Evolutionary conservation across 2,113 vertebrate species (phyloP).

Genomic region (Marcusenius ussheri): DNA sequence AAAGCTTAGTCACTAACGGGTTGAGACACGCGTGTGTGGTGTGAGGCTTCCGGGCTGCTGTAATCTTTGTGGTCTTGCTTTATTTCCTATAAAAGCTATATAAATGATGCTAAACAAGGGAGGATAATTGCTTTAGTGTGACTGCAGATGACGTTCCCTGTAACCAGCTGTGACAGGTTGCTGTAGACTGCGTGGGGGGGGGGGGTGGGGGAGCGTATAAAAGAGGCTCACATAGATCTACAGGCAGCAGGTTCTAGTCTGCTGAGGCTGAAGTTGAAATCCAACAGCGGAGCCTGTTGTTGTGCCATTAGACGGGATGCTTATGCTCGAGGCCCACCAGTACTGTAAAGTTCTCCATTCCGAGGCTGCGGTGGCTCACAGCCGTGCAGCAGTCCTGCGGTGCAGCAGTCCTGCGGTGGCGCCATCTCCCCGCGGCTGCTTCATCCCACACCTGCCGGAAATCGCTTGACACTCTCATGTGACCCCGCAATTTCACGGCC

Average conservation of each 20-base stretch:
- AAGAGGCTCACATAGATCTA: not conserved
- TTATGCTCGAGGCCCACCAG: not conserved
- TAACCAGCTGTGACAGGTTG: not conserved
- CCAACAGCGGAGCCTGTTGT: not conserved
- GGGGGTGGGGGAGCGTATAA: not conserved
- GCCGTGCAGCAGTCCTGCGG: not conserved
- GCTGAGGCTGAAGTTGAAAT: not conserved
- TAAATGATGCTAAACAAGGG: not conserved
- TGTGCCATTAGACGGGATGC: not conserved
- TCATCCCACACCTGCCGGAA: not conserved
- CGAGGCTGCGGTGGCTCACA: not conserved
- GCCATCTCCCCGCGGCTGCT: not conserved
- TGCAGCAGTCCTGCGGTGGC: not conserved
- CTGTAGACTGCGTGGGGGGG: not conserved
- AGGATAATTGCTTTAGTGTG: not conserved
- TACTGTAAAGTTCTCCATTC: too few species aligned
- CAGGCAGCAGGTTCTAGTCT: not conserved
- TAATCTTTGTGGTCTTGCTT: not conserved
- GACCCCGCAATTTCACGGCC: not conserved
- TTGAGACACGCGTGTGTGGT: not conserved
- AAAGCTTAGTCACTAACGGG: not conserved
- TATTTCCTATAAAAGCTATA: not conserved
- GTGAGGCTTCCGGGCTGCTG: not conserved
- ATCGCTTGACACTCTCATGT: not conserved
- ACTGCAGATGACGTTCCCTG: not conserved